A percentile compares a stretch with the other conserved stretches of the same genome.
Evolutionary conservation across 2,888 invertebrate species (phyloP).

Genomic region (Mythimna lalbum): DNA sequence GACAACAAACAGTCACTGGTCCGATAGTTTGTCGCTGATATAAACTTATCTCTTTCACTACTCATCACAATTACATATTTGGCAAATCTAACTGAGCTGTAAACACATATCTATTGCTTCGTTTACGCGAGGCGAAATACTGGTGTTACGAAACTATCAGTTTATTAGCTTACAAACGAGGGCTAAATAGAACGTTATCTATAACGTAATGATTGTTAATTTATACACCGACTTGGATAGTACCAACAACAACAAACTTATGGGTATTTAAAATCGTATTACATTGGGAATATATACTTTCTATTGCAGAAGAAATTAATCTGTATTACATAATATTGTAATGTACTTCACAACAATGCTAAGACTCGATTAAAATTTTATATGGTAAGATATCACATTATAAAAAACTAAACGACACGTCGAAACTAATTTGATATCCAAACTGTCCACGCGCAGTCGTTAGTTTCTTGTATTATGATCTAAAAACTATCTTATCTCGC

Average conservation of each 20-base stretch:
- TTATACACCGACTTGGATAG: slow-evolving; percentile 14
- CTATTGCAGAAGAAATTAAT: slow-evolving; percentile 15
- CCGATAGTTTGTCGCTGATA: slow-evolving; percentile 82
- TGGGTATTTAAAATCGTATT: slow-evolving; percentile 4
- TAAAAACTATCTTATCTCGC: slow-evolving; percentile 40
- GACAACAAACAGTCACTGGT: slow-evolving; percentile 87
- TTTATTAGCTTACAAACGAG: slow-evolving; percentile 41
- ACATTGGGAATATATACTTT: neutral
- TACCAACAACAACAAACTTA: slow-evolving; percentile 15
- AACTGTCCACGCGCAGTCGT: slow-evolving; percentile 12
- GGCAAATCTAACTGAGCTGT: slow-evolving; percentile 86
- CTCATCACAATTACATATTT: slow-evolving; percentile 87
- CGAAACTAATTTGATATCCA: slow-evolving; percentile 10
- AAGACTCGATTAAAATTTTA: slow-evolving; percentile 39
- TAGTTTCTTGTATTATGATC: slow-evolving; percentile 41
- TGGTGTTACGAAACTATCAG: slow-evolving; percentile 52
- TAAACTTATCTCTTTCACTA: slow-evolving; percentile 77
- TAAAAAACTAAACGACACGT: slow-evolving; percentile 34
- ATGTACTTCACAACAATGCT: slow-evolving; percentile 46
- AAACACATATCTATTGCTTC: slow-evolving; percentile 65
- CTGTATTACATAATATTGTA: slow-evolving; percentile 19
- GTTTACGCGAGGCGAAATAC: slow-evolving; percentile 55
- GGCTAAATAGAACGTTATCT: slow-evolving; percentile 40
- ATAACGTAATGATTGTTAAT: slow-evolving; percentile 24
- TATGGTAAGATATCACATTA: slow-evolving; percentile 54